Percentiles rank a stretch among this genome's conserved stretches.
phyloP scores from a whole-genome alignment of 2,888 invertebrate species.

The Capitulum mitella region DNA sequence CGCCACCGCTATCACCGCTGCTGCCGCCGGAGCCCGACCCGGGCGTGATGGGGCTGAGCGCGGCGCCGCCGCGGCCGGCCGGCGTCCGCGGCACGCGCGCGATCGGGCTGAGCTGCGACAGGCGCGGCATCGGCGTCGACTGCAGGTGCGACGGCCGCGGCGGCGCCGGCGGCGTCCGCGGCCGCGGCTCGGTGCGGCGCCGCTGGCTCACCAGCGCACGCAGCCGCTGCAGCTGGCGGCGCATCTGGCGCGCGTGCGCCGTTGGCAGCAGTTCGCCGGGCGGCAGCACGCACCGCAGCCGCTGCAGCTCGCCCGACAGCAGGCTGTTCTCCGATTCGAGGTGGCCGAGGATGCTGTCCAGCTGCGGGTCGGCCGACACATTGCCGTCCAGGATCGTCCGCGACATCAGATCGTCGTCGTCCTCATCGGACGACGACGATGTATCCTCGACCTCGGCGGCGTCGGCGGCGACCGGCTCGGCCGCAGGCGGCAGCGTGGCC shows the following conservation, averaged over 20 bases:
- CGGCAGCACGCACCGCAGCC: background rate
- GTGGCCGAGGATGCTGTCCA: slow-evolving; percentile 63
- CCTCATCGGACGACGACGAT: slow-evolving; percentile 3
- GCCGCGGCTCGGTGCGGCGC: background rate
- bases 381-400: slow-evolving; percentile 44
- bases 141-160: background rate
- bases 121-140: background rate
- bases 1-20: background rate
- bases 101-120: slow-evolving; percentile 2
- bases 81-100: background rate
- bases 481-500: slow-evolving; percentile 31
- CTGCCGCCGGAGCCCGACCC: background rate
- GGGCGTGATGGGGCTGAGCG: background rate
- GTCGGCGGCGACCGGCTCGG: slow-evolving; percentile 26
- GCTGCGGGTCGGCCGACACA: slow-evolving; percentile 46
- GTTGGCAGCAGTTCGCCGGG: background rate
- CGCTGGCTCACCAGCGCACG: background rate
- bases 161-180: background rate
- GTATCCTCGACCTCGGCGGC: slow-evolving; percentile 44
- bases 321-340: slow-evolving; percentile 53
- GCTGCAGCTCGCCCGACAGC: background rate
- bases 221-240: background rate
- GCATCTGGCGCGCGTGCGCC: background rate
- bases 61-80: background rate
- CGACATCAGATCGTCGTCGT: slow-evolving; percentile 33